These are phyloP conservation scores for Cryptosula pallasiana DNA, from an alignment of 2,888 invertebrate genomes.

Conservation along the genomic window DNA sequence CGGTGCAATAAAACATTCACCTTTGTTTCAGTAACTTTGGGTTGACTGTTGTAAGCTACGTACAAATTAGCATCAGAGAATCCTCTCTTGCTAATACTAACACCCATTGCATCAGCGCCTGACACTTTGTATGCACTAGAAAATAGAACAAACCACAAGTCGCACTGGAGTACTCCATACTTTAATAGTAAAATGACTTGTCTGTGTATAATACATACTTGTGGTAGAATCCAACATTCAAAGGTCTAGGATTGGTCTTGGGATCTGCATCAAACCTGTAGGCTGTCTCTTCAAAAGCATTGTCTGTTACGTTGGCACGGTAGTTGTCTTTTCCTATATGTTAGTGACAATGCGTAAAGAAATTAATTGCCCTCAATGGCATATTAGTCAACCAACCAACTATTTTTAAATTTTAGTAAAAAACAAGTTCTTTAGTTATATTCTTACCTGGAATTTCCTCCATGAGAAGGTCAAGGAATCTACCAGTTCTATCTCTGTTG, in stretches of 20 bases:
- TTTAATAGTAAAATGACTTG: too few relatives aligned
- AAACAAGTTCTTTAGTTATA: too few relatives aligned
- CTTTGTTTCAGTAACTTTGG: constrained; percentile 10
- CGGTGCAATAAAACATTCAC: too few relatives aligned
- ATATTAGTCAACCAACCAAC: too few relatives aligned
- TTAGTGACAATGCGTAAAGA: too few relatives aligned
- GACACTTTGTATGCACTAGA: constrained; percentile 6
- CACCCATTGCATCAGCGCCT: constrained; percentile 20
- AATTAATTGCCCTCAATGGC: too few relatives aligned
- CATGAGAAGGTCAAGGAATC: constrained; percentile 34
- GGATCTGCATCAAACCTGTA: not conserved
- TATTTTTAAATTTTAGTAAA: too few relatives aligned
- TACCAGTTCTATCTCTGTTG: not conserved
- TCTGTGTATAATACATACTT: too few relatives aligned
- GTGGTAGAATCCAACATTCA: constrained; percentile 35
- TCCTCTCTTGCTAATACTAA: constrained; percentile 13
- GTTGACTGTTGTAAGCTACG: constrained; percentile 14
- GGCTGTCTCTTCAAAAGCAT: constrained; percentile 21
- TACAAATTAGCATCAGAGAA: constrained; percentile 13
- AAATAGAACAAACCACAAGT: not conserved
- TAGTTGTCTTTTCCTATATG: constrained; percentile 25
- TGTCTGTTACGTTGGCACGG: not conserved
- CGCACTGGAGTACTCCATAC: not conserved
- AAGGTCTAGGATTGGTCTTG: constrained; percentile 17
- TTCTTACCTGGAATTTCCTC: constrained; percentile 35